Conservation (phyloP, 2,797 vertebrate genomes). For the Valencia hispanica region DNA sequence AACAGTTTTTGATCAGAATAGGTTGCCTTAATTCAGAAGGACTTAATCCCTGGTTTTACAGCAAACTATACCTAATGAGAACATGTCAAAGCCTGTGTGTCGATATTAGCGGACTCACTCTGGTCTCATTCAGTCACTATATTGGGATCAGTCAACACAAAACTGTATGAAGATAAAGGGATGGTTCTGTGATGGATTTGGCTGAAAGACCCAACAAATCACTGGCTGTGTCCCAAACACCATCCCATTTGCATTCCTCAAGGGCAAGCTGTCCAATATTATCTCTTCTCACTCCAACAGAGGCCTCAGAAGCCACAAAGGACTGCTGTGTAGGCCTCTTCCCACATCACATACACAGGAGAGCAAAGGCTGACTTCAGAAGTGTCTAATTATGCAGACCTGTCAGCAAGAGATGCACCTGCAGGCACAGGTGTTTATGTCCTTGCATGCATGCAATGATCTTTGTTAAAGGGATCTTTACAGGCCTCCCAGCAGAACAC, state of each 20-base stretch:
- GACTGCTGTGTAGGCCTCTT: conserved; percentile 70
- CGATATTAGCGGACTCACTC: background rate
- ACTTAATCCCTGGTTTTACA: conserved; percentile 31
- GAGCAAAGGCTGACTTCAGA: conserved; percentile 51
- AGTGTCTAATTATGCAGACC: conserved; percentile 61
- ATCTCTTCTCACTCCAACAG: conserved; percentile 69
- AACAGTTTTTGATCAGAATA: background rate
- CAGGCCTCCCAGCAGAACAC: conserved; percentile 19
- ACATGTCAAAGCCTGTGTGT: conserved; percentile 9
- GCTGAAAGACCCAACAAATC: conserved; percentile 53
- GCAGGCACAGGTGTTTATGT: conserved; percentile 73
- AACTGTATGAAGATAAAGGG: conserved; percentile 36
- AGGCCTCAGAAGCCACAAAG: conserved; percentile 73
- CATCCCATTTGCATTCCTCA: conserved; percentile 74
- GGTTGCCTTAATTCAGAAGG: background rate
- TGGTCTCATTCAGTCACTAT: background rate
- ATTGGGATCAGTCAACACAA: conserved; percentile 19
- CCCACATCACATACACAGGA: conserved; percentile 38
- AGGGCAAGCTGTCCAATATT: conserved; percentile 72
- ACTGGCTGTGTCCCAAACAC: conserved; percentile 54
- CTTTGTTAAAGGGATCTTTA: conserved; percentile 29
- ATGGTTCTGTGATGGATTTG: conserved; percentile 42
- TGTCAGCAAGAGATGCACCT: conserved; percentile 67
- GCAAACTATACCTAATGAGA: conserved; percentile 30
- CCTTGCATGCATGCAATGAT: background rate